Evolutionary conservation across 2,113 vertebrate species (phyloP).

Genomic region (Lucifuga dentata): DNA sequence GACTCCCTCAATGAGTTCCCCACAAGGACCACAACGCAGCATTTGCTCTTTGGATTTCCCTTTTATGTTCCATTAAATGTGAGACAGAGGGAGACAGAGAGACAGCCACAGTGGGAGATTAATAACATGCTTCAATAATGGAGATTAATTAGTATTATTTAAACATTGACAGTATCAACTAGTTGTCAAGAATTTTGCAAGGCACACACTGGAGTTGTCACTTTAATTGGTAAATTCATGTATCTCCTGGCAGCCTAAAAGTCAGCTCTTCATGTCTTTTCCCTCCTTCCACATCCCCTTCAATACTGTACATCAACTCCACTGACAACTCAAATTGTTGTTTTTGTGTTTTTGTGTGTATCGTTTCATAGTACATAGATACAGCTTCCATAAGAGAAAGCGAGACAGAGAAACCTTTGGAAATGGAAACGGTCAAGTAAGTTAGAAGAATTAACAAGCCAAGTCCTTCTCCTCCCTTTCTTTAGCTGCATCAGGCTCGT

Average conservation of each 20-base stretch:
- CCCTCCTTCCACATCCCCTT: constrained; percentile 45
- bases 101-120: constrained; percentile 74
- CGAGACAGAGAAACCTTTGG: constrained; percentile 41
- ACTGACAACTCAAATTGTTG: constrained; percentile 72
- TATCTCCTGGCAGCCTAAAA: constrained; percentile 64
- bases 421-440: constrained; percentile 58
- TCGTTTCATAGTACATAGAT: constrained; percentile 51
- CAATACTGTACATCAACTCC: constrained; percentile 64
- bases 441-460: constrained; percentile 49
- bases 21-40: constrained; percentile 72
- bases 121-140: constrained; percentile 79
- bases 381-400: constrained; percentile 51
- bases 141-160: constrained; percentile 82
- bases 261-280: constrained; percentile 45
- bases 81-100: constrained; percentile 64
- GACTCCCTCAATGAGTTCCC: constrained; percentile 72
- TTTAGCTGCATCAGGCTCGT: constrained; percentile 2
- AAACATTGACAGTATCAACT: constrained; percentile 78
- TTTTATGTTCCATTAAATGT: constrained; percentile 81
- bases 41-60: constrained; percentile 74
- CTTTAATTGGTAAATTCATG: constrained; percentile 66
- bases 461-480: constrained; percentile 10
- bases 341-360: constrained; percentile 73
- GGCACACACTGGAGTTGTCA: constrained; percentile 50
- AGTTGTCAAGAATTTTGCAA: constrained; percentile 68